Percentiles rank a stretch among this genome's conserved stretches.
phyloP scores from a whole-genome alignment of 2,888 invertebrate species.

The Theretra japonica region DNA sequence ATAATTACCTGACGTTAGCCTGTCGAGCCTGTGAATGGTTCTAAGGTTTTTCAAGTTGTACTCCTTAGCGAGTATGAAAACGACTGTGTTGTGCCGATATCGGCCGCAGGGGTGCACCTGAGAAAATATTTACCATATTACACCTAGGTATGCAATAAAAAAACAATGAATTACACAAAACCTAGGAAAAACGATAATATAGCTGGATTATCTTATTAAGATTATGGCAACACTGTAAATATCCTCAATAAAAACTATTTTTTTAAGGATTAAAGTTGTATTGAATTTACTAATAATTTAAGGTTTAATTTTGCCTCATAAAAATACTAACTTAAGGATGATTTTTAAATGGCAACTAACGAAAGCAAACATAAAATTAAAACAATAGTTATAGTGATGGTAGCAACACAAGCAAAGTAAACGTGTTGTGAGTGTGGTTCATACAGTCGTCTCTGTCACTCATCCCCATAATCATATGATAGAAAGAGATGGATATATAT shows the following conservation, averaged over 20 bases:
- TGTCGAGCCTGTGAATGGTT: conserved; percentile 97
- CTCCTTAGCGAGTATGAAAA: conserved; percentile 98
- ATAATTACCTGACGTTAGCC: conserved; percentile 93
- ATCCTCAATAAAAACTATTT: too few relatives aligned
- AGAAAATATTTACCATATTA: conserved; percentile 33
- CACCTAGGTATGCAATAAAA: background rate
- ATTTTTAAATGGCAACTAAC: background rate
- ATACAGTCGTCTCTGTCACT: conserved; percentile 13
- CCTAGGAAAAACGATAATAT: background rate
- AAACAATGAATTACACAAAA: background rate
- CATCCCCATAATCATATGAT: background rate
- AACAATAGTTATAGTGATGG: background rate
- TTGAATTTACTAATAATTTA: too few relatives aligned
- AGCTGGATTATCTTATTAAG: too few relatives aligned
- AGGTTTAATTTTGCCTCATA: background rate
- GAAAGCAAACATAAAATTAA: conserved; percentile 8
- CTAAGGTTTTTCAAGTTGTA: conserved; percentile 96
- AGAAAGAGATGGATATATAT: conserved; percentile 4
- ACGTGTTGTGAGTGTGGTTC: conserved; percentile 4
- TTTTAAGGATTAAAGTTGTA: too few relatives aligned
- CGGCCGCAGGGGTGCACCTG: conserved; percentile 99
- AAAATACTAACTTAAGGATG: background rate
- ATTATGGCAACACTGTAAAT: too few relatives aligned
- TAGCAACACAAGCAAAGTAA: conserved; percentile 10
- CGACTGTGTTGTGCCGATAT: conserved; percentile 98